A percentile compares a stretch with the other conserved stretches of the same genome.
Evolutionary conservation across 2,797 vertebrate species (phyloP).

Genomic region (Champsocephalus gunnari): DNA sequence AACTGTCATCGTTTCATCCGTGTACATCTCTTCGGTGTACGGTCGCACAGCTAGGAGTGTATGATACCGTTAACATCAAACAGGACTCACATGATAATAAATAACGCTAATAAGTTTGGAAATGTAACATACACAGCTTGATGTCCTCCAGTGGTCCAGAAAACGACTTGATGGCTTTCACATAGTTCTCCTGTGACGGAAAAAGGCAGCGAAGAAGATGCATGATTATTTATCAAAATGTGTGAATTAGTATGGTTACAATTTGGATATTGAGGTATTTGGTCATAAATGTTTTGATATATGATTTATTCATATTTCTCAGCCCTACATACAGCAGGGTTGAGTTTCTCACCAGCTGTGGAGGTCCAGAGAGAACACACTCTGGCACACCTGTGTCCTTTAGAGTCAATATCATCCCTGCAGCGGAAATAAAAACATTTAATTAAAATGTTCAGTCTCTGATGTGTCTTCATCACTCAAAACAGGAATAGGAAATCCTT

Average conservation of each 20-base stretch:
- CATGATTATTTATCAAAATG: background rate
- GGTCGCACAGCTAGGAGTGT: conserved; percentile 86
- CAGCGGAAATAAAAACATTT: conserved; percentile 18
- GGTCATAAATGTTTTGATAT: too few relatives aligned
- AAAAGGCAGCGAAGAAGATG: background rate
- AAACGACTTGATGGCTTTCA: conserved; percentile 91
- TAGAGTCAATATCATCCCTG: conserved; percentile 94
- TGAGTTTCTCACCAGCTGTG: conserved; percentile 89
- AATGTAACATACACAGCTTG: conserved; percentile 85
- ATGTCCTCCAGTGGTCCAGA: conserved; percentile 91
- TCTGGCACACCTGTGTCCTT: conserved; percentile 91
- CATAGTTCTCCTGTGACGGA: conserved; percentile 85
- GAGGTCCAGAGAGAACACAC: conserved; percentile 93
- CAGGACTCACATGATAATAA: too few relatives aligned
- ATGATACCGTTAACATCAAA: background rate
- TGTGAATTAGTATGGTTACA: too few relatives aligned
- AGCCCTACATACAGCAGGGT: too few relatives aligned
- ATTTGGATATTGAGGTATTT: too few relatives aligned
- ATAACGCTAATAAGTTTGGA: too few relatives aligned
- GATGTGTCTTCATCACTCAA: background rate
- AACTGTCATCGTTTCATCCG: conserved; percentile 93
- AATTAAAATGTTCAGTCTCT: background rate
- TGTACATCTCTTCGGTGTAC: conserved; percentile 84
- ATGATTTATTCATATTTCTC: too few relatives aligned
- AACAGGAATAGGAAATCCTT: too few relatives aligned